These are phyloP conservation scores for Rhynchophorus ferrugineus DNA, from an alignment of 1,140 invertebrate species.

Conservation along the genomic window DNA sequence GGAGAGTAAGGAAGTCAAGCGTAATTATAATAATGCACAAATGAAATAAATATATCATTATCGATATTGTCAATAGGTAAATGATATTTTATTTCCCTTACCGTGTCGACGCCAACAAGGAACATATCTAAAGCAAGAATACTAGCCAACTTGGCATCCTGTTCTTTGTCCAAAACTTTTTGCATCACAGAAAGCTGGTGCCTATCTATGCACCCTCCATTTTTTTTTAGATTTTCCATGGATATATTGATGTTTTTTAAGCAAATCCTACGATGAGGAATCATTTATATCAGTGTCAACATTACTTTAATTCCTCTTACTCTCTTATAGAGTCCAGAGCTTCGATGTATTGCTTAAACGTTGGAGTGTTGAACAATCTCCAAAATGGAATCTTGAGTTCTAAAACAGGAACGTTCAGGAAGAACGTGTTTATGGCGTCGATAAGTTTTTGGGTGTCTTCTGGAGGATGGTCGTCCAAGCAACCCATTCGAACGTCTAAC, in stretches of 20 bases:
- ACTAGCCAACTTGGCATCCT: conserved; percentile 69
- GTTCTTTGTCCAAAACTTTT: conserved; percentile 63
- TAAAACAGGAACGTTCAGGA: conserved; percentile 72
- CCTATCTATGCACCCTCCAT: conserved; percentile 42
- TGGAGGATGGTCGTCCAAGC: conserved; percentile 59
- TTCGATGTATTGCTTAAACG: conserved; percentile 71
- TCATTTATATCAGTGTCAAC: conserved; percentile 1
- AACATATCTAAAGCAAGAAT: conserved; percentile 81
- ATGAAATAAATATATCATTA: neutral
- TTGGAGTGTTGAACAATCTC: conserved; percentile 67
- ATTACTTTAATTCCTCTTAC: conserved; percentile 49
- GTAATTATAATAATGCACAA: too few relatives aligned
- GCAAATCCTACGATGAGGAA: conserved; percentile 54
- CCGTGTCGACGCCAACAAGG: conserved; percentile 84
- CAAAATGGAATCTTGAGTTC: conserved; percentile 79
- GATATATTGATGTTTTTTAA: conserved; percentile 69
- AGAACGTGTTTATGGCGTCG: conserved; percentile 71
- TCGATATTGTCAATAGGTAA: neutral
- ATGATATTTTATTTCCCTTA: conserved; percentile 41
- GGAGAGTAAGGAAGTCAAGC: too few relatives aligned
- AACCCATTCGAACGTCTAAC: conserved; percentile 78
- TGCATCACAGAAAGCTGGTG: conserved; percentile 67
- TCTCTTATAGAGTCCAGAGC: conserved; percentile 81
- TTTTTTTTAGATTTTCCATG: conserved; percentile 52
- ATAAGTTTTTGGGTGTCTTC: conserved; percentile 78